phyloP scores from a whole-genome alignment of 2,797 vertebrate genomes.

The Glyptemys insculpta region DNA sequence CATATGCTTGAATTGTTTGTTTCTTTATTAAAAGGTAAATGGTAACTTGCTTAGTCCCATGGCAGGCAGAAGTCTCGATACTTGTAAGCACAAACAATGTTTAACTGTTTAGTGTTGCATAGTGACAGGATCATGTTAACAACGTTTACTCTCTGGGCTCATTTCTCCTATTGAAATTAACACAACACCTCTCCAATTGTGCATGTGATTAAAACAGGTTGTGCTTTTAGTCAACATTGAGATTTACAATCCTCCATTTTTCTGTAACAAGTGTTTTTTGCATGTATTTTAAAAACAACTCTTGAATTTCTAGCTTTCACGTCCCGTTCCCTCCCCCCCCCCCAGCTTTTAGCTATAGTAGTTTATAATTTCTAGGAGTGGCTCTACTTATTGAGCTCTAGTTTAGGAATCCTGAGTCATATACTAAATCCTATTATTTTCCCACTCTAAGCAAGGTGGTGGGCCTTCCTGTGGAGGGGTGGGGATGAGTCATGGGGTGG shows the following conservation, averaged over 20 bases:
- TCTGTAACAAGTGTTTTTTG: too few relatives aligned
- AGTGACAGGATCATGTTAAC: too few relatives aligned
- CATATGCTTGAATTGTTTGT: not conserved
- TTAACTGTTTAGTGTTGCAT: not conserved
- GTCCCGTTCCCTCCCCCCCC: accelerated
- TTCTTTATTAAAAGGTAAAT: not conserved
- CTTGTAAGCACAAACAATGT: not conserved
- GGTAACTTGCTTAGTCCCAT: not conserved
- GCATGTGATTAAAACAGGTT: too few relatives aligned
- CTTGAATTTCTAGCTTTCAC: too few relatives aligned
- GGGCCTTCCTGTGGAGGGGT: not conserved
- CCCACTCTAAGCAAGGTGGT: not conserved
- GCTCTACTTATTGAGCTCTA: not conserved
- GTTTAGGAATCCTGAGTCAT: not conserved
- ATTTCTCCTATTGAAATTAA: too few relatives aligned
- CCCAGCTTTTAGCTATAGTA: too few relatives aligned
- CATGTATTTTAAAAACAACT: too few relatives aligned
- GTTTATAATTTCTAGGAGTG: not conserved
- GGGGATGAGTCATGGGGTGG: too few relatives aligned
- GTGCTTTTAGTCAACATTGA: too few relatives aligned
- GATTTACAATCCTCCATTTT: too few relatives aligned
- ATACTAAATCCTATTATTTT: not conserved
- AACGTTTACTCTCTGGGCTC: too few relatives aligned
- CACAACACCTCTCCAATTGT: too few relatives aligned
- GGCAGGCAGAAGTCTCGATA: not conserved